These are phyloP conservation scores for Calypte anna DNA, from an alignment of 2,113 vertebrate genomes.

Conservation along the genomic window DNA sequence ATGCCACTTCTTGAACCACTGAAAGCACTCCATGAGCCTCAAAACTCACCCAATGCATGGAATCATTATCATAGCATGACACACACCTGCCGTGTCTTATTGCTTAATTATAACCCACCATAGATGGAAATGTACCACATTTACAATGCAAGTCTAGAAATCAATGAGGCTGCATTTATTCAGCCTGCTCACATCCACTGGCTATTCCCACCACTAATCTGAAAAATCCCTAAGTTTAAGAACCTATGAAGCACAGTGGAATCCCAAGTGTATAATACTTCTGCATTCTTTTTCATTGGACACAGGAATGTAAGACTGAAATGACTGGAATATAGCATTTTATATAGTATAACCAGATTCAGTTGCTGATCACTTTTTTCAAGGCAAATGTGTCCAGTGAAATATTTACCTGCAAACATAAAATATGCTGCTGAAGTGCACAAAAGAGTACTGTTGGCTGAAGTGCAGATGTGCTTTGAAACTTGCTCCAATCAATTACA, in stretches of 20 bases:
- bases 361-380: conserved; percentile 38
- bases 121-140: conserved; percentile 81
- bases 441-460: conserved; percentile 79
- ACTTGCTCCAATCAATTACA: conserved; percentile 80
- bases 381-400: conserved; percentile 20
- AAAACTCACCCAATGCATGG: conserved; percentile 86
- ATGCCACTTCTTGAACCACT: conserved; percentile 87
- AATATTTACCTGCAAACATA: conserved; percentile 90
- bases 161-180: conserved; percentile 77
- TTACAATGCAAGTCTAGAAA: conserved; percentile 77
- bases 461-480: conserved; percentile 76
- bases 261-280: background rate
- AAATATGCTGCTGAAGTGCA: conserved; percentile 88
- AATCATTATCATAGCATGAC: conserved; percentile 87
- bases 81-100: conserved; percentile 87
- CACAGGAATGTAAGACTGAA: background rate
- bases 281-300: background rate
- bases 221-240: conserved; percentile 3
- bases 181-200: conserved; percentile 62
- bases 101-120: conserved; percentile 87
- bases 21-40: conserved; percentile 84
- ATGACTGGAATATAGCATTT: background rate
- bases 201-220: conserved; percentile 50
- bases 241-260: background rate
- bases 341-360: conserved; percentile 19